Conservation (phyloP, 2,888 invertebrate genomes). For the Polyploca ridens region DNA sequence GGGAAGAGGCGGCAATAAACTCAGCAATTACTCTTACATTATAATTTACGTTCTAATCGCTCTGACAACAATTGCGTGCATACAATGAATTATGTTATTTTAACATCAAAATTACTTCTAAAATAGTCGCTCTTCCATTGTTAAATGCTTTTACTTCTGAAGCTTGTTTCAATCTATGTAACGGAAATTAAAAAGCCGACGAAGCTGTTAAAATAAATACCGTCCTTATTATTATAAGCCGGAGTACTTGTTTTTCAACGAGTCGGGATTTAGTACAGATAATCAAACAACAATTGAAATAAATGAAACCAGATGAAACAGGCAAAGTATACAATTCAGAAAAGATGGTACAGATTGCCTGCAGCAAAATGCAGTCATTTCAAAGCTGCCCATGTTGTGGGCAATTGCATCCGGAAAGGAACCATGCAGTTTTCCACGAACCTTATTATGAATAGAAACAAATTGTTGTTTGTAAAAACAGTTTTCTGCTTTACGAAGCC, state of each 20-base stretch:
- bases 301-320: background rate
- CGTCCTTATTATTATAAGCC: background rate
- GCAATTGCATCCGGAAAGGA: background rate
- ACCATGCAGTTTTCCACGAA: background rate
- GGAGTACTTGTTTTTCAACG: background rate
- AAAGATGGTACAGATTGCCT: background rate
- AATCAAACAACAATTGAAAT: background rate
- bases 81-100: too few relatives aligned
- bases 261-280: background rate
- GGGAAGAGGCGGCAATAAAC: too few relatives aligned
- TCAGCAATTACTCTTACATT: too few relatives aligned
- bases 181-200: too few relatives aligned
- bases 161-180: too few relatives aligned
- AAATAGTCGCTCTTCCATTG: too few relatives aligned
- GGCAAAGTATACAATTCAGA: background rate
- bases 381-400: background rate
- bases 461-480: background rate
- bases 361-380: background rate
- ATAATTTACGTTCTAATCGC: too few relatives aligned
- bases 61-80: too few relatives aligned
- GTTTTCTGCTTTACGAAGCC: background rate
- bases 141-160: too few relatives aligned
- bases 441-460: background rate
- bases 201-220: too few relatives aligned
- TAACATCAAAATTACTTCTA: too few relatives aligned